A percentile compares a stretch with the other conserved stretches of the same genome.
Conservation (phyloP, 2,797 vertebrate genomes). For the Rhynchonycteris naso region DNA sequence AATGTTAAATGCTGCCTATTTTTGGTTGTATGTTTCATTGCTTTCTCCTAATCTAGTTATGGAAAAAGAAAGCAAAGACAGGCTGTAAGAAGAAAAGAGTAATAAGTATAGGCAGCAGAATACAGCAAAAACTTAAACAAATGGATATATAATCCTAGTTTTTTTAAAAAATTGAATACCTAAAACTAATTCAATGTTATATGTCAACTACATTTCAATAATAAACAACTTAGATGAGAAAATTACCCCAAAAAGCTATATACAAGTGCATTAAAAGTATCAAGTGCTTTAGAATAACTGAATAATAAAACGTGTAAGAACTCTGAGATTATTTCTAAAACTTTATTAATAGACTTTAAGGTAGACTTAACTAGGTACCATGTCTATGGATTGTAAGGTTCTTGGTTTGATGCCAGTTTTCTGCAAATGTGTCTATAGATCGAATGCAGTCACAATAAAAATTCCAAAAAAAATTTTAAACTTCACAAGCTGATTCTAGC, state of each 20-base stretch:
- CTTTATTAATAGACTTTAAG: not conserved
- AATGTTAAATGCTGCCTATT: not conserved
- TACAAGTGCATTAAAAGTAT: not conserved
- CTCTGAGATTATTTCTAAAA: not conserved
- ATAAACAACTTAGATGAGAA: not conserved
- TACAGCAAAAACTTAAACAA: not conserved
- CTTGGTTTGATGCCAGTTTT: not conserved
- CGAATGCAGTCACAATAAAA: not conserved
- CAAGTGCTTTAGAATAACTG: not conserved
- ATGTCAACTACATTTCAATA: not conserved
- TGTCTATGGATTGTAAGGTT: not conserved
- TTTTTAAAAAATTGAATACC: not conserved
- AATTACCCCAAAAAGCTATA: not conserved
- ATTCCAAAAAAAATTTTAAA: not conserved
- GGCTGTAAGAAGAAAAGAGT: not conserved
- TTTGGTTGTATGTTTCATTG: not conserved
- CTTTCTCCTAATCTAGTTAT: not conserved
- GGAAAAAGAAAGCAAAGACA: not conserved
- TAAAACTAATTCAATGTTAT: not conserved
- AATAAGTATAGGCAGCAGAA: not conserved
- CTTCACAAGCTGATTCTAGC: not conserved
- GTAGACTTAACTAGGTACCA: not conserved
- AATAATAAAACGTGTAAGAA: slow-evolving; percentile 9
- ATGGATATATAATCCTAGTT: not conserved
- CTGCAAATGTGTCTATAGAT: not conserved